These are phyloP conservation scores for Pygoscelis adeliae DNA, from an alignment of 2,113 vertebrate genomes.

Conservation along the genomic window DNA sequence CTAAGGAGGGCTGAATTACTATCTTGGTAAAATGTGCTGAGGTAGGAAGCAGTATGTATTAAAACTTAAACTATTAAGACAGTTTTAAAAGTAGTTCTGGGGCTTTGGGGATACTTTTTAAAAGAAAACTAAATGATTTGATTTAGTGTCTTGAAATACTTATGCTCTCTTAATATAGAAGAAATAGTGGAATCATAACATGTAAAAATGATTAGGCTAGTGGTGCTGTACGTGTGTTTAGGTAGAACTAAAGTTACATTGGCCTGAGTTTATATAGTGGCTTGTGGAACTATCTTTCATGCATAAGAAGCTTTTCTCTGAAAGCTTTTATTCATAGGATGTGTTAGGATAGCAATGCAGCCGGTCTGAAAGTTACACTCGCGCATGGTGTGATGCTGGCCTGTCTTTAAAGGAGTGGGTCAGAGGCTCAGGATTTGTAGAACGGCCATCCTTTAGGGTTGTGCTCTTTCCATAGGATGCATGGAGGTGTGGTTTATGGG, in stretches of 20 bases:
- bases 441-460: fast-evolving
- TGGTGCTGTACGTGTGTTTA: neutral
- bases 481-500: too few relatives aligned
- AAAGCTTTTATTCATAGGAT: neutral
- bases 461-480: fast-evolving
- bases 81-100: neutral
- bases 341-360: neutral
- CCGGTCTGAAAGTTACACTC: neutral
- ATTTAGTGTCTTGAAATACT: neutral
- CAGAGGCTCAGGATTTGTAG: neutral
- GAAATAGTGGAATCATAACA: neutral
- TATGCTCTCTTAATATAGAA: neutral
- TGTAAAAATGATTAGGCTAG: neutral
- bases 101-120: neutral
- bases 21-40: neutral
- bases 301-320: neutral
- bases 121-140: neutral
- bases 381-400: neutral
- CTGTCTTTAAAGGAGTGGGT: neutral
- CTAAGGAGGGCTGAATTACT: neutral
- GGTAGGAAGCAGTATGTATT: neutral
- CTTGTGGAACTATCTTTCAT: neutral
- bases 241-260: fast-evolving
- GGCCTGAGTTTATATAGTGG: neutral
- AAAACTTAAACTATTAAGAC: neutral